Base-by-base conservation (phyloP, 2,888 invertebrate species). In the Xestia c-nigrum region DNA sequence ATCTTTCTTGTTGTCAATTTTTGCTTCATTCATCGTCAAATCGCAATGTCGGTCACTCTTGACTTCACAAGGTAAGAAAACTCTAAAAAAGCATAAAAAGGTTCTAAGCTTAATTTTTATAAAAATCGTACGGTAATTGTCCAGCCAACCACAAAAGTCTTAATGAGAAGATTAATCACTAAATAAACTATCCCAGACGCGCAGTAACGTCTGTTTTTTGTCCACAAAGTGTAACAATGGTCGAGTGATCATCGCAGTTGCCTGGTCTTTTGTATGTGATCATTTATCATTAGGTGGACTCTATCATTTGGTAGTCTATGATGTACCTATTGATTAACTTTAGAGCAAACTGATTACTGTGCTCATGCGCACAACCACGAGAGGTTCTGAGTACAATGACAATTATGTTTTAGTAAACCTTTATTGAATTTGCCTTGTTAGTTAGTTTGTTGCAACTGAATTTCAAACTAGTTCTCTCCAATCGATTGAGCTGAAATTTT, bases 131-230 rank as follows among this genome's bases (percentile, higher is more conserved):
- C 5, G 12, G 66, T 38, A 59, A 63, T 52, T 46, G 40, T 52
- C 24, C 31, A 78, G 43, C 57, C 68, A 81, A 74, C 69, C 69
- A 50, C 57, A 71, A 68, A 73, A 50, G 46, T 65, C 63, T 24
- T 81, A 72, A 82, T 85, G 72, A 72, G 57, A 73, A 83, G 72
- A 84, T 85, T 80, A 83, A 85, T 84, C 73, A 79, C 46, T 65
- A 71, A 83, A 74, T 83, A 83, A 84, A 83, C 64, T 76, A 57
- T 66, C 38, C 1, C 61, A 68, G 75, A 69, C 84, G 50, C 63
- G 57, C 67, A 24, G 75, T 74, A 71, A 74, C 24, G 67, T 73
- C 38, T 73, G 43, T 52, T 85, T 84, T 85, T 84, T 85, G 64
- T 83, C 59, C 75, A 74, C 65, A 7, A 50, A 71, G 46, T 47